These are phyloP conservation scores for Connochaetes taurinus DNA, from an alignment of 2,113 vertebrate species.

Conservation along the genomic window DNA sequence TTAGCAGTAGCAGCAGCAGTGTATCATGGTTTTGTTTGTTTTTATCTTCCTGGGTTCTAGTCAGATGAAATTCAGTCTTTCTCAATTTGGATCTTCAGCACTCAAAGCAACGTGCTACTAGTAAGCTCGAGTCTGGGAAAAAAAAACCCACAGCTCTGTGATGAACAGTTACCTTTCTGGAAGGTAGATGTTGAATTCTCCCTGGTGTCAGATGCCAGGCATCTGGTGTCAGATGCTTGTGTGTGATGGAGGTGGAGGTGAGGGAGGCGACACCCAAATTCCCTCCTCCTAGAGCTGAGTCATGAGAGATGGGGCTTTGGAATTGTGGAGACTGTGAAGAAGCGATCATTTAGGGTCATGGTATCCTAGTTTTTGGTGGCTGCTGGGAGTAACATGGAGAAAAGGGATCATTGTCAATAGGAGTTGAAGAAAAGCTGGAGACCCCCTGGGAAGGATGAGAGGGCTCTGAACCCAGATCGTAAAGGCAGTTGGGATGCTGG, in stretches of 20 bases:
- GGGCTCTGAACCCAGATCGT: conserved; percentile 58
- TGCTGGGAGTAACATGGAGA: conserved; percentile 73
- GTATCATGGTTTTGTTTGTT: neutral
- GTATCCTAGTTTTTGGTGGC: conserved; percentile 72
- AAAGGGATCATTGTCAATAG: conserved; percentile 70
- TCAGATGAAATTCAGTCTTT: conserved; percentile 52
- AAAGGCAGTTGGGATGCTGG: conserved; percentile 59
- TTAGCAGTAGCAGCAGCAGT: neutral
- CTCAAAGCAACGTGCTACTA: neutral
- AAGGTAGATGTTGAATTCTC: neutral
- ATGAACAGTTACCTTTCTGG: neutral
- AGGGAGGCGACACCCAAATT: accelerated
- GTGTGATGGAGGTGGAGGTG: neutral
- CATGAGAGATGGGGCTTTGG: conserved; percentile 4
- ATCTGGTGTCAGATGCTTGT: too few species aligned
- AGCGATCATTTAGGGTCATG: conserved; percentile 65
- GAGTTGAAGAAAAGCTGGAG: conserved; percentile 59
- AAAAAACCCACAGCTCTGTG: neutral
- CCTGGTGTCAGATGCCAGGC: accelerated
- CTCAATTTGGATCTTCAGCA: conserved; percentile 23
- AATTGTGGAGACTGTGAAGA: conserved; percentile 66
- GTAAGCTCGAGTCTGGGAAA: conserved; percentile 32
- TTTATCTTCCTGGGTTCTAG: conserved; percentile 58
- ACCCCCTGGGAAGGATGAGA: neutral
- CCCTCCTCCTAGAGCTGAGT: neutral